These are phyloP conservation scores for Venustoraphidia nigricollis DNA, from an alignment of 2,888 invertebrate species.

Conservation along the genomic window DNA sequence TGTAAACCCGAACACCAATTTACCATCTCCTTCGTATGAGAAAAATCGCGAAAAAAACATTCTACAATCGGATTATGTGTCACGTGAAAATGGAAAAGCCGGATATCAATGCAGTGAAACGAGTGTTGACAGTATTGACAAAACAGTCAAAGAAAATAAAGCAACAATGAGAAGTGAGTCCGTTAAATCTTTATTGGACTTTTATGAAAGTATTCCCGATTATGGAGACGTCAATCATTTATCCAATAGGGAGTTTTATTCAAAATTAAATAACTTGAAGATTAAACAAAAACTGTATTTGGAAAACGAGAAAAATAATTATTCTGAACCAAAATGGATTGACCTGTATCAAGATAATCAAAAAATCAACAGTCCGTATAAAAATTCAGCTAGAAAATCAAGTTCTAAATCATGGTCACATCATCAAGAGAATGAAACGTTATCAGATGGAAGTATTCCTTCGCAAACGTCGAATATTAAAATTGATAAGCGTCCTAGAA, in stretches of 20 bases:
- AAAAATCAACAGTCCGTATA: conserved; percentile 11
- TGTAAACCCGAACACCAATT: conserved; percentile 52
- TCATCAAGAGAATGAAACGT: background rate
- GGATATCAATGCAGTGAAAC: conserved; percentile 18
- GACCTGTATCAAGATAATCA: conserved; percentile 20
- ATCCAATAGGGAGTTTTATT: conserved; percentile 58
- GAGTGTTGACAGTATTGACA: background rate
- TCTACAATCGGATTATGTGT: background rate
- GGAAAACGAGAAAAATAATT: conserved; percentile 18
- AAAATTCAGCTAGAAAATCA: background rate
- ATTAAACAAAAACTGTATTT: conserved; percentile 39
- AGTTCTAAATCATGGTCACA: background rate
- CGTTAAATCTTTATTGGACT: conserved; percentile 46
- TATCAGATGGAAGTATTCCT: background rate
- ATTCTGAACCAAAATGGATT: conserved; percentile 27
- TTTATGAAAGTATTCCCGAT: conserved; percentile 66
- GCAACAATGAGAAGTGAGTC: conserved; percentile 31
- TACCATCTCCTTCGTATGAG: conserved; percentile 55
- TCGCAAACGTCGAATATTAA: conserved; percentile 3
- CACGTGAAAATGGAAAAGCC: conserved; percentile 5
- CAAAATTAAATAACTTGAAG: conserved; percentile 47
- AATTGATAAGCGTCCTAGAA: conserved; percentile 1
- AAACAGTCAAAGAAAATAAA: conserved; percentile 19
- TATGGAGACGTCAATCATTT: conserved; percentile 63
- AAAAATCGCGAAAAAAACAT: conserved; percentile 29